Conservation (phyloP, 2,797 vertebrate genomes). For the Gymnopithys bicolor region DNA sequence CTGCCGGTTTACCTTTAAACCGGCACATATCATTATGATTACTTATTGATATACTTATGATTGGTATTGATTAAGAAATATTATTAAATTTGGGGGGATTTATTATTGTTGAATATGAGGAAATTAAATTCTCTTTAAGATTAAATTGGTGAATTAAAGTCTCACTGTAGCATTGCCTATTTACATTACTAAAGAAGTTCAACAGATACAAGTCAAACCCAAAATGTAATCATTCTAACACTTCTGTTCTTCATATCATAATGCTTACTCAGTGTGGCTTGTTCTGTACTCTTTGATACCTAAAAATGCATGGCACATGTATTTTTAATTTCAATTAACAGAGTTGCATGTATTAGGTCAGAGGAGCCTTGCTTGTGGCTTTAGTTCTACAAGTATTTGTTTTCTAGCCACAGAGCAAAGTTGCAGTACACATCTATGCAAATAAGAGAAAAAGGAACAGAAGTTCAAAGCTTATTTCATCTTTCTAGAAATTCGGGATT, state of each 20-base stretch:
- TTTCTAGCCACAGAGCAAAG: background rate
- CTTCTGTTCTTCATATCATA: background rate
- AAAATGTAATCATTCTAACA: background rate
- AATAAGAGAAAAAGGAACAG: background rate
- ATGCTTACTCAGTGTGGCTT: background rate
- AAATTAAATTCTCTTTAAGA: background rate
- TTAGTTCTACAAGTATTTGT: background rate
- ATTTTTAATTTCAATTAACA: background rate
- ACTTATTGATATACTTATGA: background rate
- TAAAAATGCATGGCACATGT: background rate
- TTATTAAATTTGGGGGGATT: background rate
- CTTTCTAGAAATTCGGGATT: background rate
- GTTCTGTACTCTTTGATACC: background rate
- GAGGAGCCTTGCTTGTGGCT: background rate
- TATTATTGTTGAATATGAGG: background rate
- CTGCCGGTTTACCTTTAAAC: too few species aligned
- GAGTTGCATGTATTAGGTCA: background rate
- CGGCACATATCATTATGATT: background rate
- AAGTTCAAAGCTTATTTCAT: background rate
- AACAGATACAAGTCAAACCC: background rate
- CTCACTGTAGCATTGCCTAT: background rate
- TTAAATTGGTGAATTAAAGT: background rate
- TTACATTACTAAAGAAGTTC: background rate
- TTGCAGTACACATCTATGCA: fast-evolving
- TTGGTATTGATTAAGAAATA: background rate